Percentiles rank a stretch among this genome's conserved stretches.
Evolutionary conservation across 2,113 vertebrate genomes (phyloP).

Genomic region (Sitta europaea): DNA sequence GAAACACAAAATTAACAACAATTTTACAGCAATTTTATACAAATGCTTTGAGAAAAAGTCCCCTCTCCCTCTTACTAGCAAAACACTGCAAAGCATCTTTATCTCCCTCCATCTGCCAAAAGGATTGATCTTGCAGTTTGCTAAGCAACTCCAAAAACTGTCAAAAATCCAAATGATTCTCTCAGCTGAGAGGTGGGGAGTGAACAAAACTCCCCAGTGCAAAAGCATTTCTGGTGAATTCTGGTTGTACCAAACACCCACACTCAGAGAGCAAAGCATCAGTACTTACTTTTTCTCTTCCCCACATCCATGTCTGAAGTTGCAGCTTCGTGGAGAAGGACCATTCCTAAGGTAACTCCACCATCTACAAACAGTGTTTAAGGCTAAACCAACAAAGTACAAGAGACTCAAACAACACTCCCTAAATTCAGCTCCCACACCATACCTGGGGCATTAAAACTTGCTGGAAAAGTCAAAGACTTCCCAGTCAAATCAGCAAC

Average conservation of each 20-base stretch:
- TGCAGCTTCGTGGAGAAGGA: constrained; percentile 92
- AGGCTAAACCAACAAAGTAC: constrained; percentile 65
- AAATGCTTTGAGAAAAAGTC: neutral
- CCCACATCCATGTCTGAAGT: constrained; percentile 92
- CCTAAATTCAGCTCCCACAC: neutral
- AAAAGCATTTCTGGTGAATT: neutral
- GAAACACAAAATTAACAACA: neutral
- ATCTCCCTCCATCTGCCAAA: neutral
- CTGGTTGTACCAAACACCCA: too few relatives aligned
- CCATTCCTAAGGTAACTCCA: constrained; percentile 93
- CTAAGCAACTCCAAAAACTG: neutral
- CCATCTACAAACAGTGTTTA: constrained; percentile 82
- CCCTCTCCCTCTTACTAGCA: neutral
- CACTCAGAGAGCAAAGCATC: neutral
- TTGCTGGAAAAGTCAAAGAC: neutral
- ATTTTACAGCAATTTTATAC: neutral
- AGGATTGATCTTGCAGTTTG: neutral
- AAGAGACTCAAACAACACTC: neutral
- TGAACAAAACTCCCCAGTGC: neutral
- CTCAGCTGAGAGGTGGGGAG: neutral
- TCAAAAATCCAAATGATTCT: rapidly evolving
- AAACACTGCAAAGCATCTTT: neutral
- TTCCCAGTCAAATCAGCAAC: neutral
- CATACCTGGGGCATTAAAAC: neutral
- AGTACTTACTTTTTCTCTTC: constrained; percentile 89